Base-by-base conservation (phyloP, 2,113 vertebrate genomes). In the Oreochromis tanganicae region DNA sequence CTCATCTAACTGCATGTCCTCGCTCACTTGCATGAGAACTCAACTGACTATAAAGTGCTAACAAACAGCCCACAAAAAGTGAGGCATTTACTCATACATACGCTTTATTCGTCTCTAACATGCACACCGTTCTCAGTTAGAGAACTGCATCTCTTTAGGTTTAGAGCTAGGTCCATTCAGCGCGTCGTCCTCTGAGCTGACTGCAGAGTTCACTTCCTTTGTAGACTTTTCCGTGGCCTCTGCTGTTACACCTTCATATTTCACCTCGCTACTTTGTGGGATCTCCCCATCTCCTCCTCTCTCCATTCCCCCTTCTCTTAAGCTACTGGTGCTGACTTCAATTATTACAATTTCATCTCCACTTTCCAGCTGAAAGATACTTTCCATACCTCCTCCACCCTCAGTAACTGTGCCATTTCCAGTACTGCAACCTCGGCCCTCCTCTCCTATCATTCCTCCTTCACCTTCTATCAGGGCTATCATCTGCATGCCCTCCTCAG, bases 271-370 rank as follows among this genome's bases (percentile, higher is more conserved):
- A 56, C 84, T 89, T 50, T 93, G 93, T 21, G 93, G 80, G 6
- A 89, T 57, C 81, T 94, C 92, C 41, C 84, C 87, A 0, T 93
- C 93, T 54, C 89, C 93, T 46, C 81, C 88, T 79, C 90, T 86
- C 52, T 96, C 94, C 54, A 93, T 66, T 50, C 89, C 81, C n/a
- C 92, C 94, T 4, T 96, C 96, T 75, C 94, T 94, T 54, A 97
- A 81, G 73, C 94, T 93, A 71, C 96, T 97, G 61, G 96, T 97
- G 92, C 96, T 97, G 27, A 97, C 96, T 87, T 97, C 96, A 41
- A 97, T 97, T 82, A 97, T 97, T 29, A 97, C 96, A 32, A 97
- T 97, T 80, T 95, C 96, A 81, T 97, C 96, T 13, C 96, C 96
- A n/a, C 95, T 95, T 82, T 95, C 95, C 61, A 97, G 85, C 88